Evolutionary conservation across 2,888 invertebrate genomes (phyloP).

Genomic region (Geophilus truncorum): DNA sequence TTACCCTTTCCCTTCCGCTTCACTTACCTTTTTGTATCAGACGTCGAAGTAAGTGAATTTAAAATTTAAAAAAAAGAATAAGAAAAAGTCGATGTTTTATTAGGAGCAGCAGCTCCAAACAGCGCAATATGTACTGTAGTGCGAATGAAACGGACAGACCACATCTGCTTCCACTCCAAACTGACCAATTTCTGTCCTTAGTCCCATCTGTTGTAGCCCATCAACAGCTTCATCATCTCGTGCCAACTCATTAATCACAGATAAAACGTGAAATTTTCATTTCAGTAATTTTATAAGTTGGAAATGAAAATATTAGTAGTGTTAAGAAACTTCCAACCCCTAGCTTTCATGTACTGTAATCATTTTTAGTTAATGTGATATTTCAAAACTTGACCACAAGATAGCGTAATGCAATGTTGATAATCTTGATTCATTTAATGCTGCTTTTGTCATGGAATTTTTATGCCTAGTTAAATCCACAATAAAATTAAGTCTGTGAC

Average conservation of each 20-base stretch:
- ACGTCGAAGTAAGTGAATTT: background rate
- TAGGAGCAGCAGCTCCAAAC: background rate
- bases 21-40: background rate
- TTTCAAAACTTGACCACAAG: too few species aligned
- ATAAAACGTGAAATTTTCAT: too few species aligned
- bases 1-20: background rate
- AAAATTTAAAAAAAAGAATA: background rate
- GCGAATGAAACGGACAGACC: background rate
- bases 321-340: too few species aligned
- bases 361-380: too few species aligned
- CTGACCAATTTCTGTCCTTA: background rate
- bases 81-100: background rate
- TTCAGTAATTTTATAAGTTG: too few species aligned
- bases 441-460: too few species aligned
- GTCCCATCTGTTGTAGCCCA: background rate
- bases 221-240: slow-evolving; percentile 14
- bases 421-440: too few species aligned
- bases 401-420: too few species aligned
- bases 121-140: background rate
- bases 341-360: too few species aligned
- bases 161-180: background rate
- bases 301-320: too few species aligned
- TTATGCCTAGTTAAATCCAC: too few species aligned
- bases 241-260: background rate
- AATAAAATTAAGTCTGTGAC: too few species aligned